Evolutionary conservation across 2,113 vertebrate species (phyloP), one percentile per base, ranked within the genome.

Genomic region (Megaceryle torquata): DNA sequence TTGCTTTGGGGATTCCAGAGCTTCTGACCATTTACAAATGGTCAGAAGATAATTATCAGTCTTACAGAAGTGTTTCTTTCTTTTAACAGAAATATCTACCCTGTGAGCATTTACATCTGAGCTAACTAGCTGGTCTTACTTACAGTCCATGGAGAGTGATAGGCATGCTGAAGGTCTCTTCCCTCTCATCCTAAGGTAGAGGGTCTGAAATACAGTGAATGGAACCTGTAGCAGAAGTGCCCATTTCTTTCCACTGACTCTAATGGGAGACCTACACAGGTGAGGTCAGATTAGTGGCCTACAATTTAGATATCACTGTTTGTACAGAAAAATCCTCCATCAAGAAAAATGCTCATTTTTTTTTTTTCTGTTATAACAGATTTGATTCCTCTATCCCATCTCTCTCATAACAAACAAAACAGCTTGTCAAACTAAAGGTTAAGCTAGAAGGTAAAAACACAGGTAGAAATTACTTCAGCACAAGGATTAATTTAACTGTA

Each of bases 401-500:
- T 94, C 56, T 57, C 29, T 68, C 67, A 75, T 31, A 21, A 72
- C 59, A 86, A 96, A 83, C 15, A 41, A 82, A 93, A 46, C 59
- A 77, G 13, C 46, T 71, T 88, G 31, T 77, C 46, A 80, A 88
- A 88, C 33, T 25, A 82, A 90, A 83, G 57, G 56, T 70, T 83
- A 82, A 96, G 33, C 10, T 63, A 56, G n/a, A 77, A 91, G 28
- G 43, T 77, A 60, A 95, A 95, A 95, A 60, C 16, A 25, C 7
- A 48, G 17, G 37, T 72, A 56, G 60, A 82, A 91, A 77, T 84
- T 3, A 50, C 67, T 88, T 78, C 37, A 86, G 50, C 39, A 33
- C 21, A 85, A 90, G 39, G 57, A 96, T 86, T 70, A 83, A 57
- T 94, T 60, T 93, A n/a, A 86, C 29, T 88, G 41, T 56, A 89